Percentiles rank a stretch among this genome's conserved stretches.
Conservation (phyloP, 2,888 invertebrate genomes). For the Tiphia femorata region DNA sequence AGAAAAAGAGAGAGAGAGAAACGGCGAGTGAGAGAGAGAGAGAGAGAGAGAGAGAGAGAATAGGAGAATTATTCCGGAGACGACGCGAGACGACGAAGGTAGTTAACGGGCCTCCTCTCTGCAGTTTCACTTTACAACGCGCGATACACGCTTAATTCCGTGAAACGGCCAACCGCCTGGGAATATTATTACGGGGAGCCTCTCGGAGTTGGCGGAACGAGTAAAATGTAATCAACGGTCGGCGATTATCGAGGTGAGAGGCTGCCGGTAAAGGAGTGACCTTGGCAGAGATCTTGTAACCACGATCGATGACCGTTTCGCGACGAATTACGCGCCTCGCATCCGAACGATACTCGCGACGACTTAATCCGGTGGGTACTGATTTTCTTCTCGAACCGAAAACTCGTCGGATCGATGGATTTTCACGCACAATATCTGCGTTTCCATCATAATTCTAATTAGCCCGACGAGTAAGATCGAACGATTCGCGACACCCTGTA, state of each 20-base stretch:
- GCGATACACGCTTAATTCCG: slow-evolving; percentile 41
- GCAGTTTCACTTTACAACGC: slow-evolving; percentile 31
- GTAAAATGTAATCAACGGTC: slow-evolving; percentile 30
- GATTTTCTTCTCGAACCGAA: too few relatives aligned
- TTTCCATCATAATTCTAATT: too few relatives aligned
- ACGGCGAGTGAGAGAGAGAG: neutral
- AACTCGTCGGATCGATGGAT: too few relatives aligned
- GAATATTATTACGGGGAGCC: slow-evolving; percentile 32
- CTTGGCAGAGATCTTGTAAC: slow-evolving; percentile 53
- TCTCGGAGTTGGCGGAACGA: slow-evolving; percentile 29
- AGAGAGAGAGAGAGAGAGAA: slow-evolving; percentile 22
- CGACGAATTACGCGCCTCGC: neutral
- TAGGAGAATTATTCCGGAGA: slow-evolving; percentile 31
- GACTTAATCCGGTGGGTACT: too few relatives aligned
- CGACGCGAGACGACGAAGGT: slow-evolving; percentile 27
- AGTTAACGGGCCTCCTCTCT: slow-evolving; percentile 17
- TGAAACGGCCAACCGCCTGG: slow-evolving; percentile 27
- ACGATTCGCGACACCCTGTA: too few relatives aligned
- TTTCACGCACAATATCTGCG: too few relatives aligned
- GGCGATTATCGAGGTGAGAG: slow-evolving; percentile 31
- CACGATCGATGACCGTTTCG: slow-evolving; percentile 49
- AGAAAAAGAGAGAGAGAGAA: neutral
- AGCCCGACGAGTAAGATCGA: too few relatives aligned
- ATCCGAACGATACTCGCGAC: slow-evolving; percentile 1
- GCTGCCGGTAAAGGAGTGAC: slow-evolving; percentile 22